These are phyloP conservation scores for Bolinopsis microptera DNA, from an alignment of 37 sponge, comb jelly and placozoan genomes.

Conservation along the genomic window DNA sequence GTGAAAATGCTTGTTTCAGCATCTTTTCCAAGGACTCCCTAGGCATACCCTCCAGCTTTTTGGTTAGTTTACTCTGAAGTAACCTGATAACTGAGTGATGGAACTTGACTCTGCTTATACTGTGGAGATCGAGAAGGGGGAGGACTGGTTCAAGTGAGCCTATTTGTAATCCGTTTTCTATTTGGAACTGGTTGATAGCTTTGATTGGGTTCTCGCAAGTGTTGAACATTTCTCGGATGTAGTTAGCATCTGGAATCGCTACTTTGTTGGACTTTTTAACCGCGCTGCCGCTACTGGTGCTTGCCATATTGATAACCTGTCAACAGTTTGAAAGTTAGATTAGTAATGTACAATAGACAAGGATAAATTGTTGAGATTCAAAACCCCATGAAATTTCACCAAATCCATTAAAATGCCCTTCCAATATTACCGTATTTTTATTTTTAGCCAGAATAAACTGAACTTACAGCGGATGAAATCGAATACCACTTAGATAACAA, in stretches of 20 bases:
- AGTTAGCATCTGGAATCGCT: slow-evolving; percentile 49
- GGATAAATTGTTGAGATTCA: no score
- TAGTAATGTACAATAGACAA: no score
- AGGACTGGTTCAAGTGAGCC: slow-evolving; percentile 78
- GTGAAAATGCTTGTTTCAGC: slow-evolving; percentile 72
- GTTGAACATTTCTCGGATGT: slow-evolving; percentile 49
- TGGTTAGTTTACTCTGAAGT: slow-evolving; percentile 71
- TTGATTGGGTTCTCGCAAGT: slow-evolving; percentile 69
- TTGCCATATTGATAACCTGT: not conserved
- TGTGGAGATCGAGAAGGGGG: slow-evolving; percentile 89
- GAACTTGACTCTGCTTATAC: slow-evolving; percentile 71
- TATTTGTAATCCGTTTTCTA: slow-evolving; percentile 71
- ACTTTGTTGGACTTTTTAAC: not conserved
- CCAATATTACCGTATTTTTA: no score
- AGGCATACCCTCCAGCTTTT: slow-evolving; percentile 69
- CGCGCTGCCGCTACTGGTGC: not conserved
- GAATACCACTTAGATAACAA: no score
- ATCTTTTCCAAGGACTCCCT: slow-evolving; percentile 71
- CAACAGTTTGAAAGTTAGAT: not conserved
- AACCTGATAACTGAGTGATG: slow-evolving; percentile 73
- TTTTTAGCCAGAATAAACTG: no score
- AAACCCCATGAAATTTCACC: no score
- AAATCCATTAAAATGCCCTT: no score
- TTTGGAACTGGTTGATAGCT: slow-evolving; percentile 74
- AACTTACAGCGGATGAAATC: no score